Evolutionary conservation across 2,888 invertebrate genomes (phyloP), one percentile per base, ranked within the genome.

Genomic region (Oxyscelio sp.): DNA sequence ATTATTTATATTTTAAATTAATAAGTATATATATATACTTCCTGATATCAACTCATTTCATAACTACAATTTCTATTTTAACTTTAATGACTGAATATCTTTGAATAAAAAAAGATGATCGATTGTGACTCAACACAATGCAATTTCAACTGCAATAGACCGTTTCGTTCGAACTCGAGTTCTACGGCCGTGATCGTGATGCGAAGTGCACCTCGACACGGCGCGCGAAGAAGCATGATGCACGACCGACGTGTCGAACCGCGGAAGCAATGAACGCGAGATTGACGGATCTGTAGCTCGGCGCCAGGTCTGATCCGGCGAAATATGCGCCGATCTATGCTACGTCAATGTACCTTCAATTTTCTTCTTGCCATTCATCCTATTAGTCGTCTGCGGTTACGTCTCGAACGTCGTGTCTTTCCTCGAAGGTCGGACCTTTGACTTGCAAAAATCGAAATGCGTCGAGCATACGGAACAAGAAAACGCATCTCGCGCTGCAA

Each of bases 211-310:
- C 1, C 11, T 27, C 34, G 19, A 56, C 27, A 56, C 15, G 15
- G 17, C 1, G 56, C 27, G 56, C 19, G 56, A 38, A 50, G 68
- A 43, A 43, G 38, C 65, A 31, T 21, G 65, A 48, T 65, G 50
- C 68, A 68, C 54, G 68, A 66, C 38, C 56, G 56, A 68, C 43
- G 56, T 56, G 68, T 66, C 66, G 40, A 40, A 40, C 40, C 66
- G 66, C 66, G 66, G 66, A 66, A 66, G 66, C 66, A 52, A 31
- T 19, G 9, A 50, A 65, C n/a, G 65, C 19, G 38, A 66, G 66
- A 68, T 68, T 68, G 68, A 68, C 56, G 43, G 68, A 43, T 68
- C 43, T 43, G n/a, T 66, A 38, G 50, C 50, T 61, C 13, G 59
- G 43, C 59, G 59, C 59, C 59, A 61, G 40, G 59, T 15, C 9